A percentile compares a stretch with the other conserved stretches of the same genome.
Evolutionary conservation across 2,113 vertebrate species (phyloP).

Genomic region (Pelusios castaneus): DNA sequence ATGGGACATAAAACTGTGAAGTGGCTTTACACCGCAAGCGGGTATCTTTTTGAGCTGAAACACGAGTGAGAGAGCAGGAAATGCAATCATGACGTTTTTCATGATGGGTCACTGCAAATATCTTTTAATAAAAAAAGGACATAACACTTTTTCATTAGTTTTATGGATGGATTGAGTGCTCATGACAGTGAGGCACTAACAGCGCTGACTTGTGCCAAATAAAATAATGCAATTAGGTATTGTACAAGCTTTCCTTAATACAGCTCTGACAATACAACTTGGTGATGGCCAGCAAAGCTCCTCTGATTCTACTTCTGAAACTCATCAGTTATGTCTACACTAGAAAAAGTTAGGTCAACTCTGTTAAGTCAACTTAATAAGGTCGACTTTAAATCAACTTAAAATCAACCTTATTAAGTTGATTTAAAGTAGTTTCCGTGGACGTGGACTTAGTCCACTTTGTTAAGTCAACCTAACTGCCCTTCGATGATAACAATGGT

Average conservation of each 20-base stretch:
- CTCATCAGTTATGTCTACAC: too few species aligned
- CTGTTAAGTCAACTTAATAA: too few species aligned
- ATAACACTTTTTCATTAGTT: constrained; percentile 1
- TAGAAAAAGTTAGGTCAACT: too few species aligned
- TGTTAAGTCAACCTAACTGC: too few species aligned
- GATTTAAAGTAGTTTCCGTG: too few species aligned
- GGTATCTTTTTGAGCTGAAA: constrained; percentile 48
- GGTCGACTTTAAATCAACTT: too few species aligned
- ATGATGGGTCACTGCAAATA: neutral
- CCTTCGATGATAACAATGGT: too few species aligned
- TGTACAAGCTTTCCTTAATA: neutral
- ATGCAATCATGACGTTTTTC: neutral
- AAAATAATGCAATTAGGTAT: neutral
- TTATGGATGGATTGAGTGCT: neutral
- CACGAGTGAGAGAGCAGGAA: constrained; percentile 18
- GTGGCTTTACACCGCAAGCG: constrained; percentile 32
- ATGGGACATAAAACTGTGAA: constrained; percentile 20
- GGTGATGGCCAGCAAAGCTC: neutral
- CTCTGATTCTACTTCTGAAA: neutral
- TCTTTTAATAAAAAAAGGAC: constrained; percentile 23
- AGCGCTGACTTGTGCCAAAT: neutral
- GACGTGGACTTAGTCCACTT: too few species aligned
- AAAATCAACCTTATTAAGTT: too few species aligned
- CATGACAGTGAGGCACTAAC: neutral
- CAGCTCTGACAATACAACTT: neutral